phyloP scores from a whole-genome alignment of 1,140 invertebrate genomes.

The Protaetia brevitarsis region DNA sequence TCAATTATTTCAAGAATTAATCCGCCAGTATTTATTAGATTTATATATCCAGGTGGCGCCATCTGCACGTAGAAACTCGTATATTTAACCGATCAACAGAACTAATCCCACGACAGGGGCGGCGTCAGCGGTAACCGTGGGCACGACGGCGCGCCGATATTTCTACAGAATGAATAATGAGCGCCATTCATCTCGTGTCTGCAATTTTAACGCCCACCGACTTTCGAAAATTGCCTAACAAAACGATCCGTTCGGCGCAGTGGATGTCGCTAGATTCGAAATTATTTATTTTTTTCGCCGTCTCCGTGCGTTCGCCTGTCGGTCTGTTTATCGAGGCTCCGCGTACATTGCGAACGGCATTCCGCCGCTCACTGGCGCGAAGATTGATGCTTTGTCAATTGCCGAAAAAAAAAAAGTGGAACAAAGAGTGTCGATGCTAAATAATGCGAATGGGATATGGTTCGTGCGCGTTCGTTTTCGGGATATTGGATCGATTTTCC shows the following conservation, averaged over 20 bases:
- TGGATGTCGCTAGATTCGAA: conserved; percentile 16
- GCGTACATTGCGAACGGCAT: not conserved
- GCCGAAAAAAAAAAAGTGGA: conserved; percentile 2
- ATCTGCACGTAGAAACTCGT: not conserved
- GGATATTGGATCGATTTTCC: conserved; percentile 1
- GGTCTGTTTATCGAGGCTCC: not conserved
- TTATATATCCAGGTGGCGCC: not conserved
- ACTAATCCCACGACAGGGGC: not conserved
- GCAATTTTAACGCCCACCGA: conserved; percentile 13
- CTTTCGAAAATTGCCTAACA: conserved; percentile 18
- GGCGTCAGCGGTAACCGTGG: not conserved
- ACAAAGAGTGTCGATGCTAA: conserved; percentile 11
- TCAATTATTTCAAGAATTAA: conserved; percentile 17
- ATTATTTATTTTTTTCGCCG: conserved; percentile 15
- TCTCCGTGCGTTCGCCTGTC: not conserved
- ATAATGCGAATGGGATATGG: conserved; percentile 1
- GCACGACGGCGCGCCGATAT: conserved; percentile 2
- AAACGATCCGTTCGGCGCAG: conserved; percentile 8
- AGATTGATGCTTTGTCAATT: conserved; percentile 17
- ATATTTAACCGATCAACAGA: conserved; percentile 1
- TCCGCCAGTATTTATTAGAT: not conserved
- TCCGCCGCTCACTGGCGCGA: not conserved
- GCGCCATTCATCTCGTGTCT: conserved; percentile 11
- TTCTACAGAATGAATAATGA: conserved; percentile 13
- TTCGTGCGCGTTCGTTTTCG: conserved; percentile 7